Base-by-base conservation (phyloP, 2,113 vertebrate species). In the Pandion haliaetus region DNA sequence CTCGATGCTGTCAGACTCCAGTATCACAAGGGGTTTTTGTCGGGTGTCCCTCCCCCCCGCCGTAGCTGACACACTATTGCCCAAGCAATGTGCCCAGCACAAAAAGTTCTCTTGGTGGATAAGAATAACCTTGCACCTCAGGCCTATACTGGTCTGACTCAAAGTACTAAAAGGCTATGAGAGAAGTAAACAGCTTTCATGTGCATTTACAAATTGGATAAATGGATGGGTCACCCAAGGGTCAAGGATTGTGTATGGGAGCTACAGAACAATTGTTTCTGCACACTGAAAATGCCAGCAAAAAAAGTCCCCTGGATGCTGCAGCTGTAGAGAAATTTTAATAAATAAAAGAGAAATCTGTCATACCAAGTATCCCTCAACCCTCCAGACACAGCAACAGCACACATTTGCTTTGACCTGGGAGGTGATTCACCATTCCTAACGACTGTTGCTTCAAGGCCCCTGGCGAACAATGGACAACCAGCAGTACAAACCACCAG, bases 101-200 rank as follows among this genome's bases (percentile, higher is more conserved):
- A 50, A 34, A 40, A 36, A 7, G 34, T 42, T 61, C 82, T 82
- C 89, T 13, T 10, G 2, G 14, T 23, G 82, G 90, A 25, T 34
- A 44, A 67, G 11, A 88, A 63, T 82, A 91, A 6, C 76, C 58
- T 89, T 79, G 83, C 34, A 59, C 88, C 85, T 95, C 82, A 4
- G 20, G 70, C 91, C 89, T 78, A 8, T 81, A 87, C 94, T 90
- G 84, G 69, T 55, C 95, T 89, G 67, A 79, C 90, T 96, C 91
- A 72, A 45, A 90, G 80, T 45, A 67, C 85, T 62, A 40, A 63
- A 80, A 91, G 78, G 88, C 82, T 90, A 49, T 1, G 59, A 85
- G 70, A 82, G 88, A 93, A 94, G 91, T 94, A 95, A 97, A 97
- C 91, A 97, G 78, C 78, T 88, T 90, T 88, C 87, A 82, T 78